Conservation (phyloP, 2,113 vertebrate species). For the Mus musculus region DNA sequence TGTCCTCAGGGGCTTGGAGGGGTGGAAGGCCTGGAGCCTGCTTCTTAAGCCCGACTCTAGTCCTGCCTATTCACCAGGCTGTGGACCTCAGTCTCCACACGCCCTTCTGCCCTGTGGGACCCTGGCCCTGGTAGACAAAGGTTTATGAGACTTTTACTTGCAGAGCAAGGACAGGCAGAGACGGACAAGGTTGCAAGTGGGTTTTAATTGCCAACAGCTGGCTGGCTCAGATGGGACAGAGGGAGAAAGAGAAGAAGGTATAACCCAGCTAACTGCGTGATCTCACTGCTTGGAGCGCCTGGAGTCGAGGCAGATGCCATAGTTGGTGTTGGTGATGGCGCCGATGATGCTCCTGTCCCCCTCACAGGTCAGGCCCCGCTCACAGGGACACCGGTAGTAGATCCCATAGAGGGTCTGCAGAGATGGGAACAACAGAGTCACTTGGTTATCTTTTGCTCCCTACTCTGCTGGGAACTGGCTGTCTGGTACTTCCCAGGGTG, state of each 20-base stretch:
- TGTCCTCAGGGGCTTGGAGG: neutral
- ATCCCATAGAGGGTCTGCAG: conserved; percentile 84
- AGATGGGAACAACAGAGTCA: neutral
- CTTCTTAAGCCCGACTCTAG: neutral
- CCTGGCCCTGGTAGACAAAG: neutral
- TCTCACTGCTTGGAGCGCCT: neutral
- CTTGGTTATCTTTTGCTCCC: neutral
- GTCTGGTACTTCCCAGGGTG: neutral
- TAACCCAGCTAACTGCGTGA: fast-evolving
- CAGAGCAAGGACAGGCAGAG: conserved; percentile 29
- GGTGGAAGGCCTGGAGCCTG: neutral
- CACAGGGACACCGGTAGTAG: conserved; percentile 91
- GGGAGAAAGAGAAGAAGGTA: neutral
- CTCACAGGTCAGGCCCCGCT: conserved; percentile 87
- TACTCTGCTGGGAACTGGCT: neutral
- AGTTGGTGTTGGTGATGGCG: conserved; percentile 88
- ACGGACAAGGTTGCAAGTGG: conserved; percentile 57
- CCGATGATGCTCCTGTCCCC: conserved; percentile 84
- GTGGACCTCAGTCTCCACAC: no score
- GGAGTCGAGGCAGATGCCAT: conserved; percentile 84
- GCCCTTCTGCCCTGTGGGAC: neutral
- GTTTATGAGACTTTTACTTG: neutral
- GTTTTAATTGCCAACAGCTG: conserved; percentile 72
- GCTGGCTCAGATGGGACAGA: neutral
- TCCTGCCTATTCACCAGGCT: neutral